Conservation (phyloP, 2,888 invertebrate species). For the Gasteruption jaculator region DNA sequence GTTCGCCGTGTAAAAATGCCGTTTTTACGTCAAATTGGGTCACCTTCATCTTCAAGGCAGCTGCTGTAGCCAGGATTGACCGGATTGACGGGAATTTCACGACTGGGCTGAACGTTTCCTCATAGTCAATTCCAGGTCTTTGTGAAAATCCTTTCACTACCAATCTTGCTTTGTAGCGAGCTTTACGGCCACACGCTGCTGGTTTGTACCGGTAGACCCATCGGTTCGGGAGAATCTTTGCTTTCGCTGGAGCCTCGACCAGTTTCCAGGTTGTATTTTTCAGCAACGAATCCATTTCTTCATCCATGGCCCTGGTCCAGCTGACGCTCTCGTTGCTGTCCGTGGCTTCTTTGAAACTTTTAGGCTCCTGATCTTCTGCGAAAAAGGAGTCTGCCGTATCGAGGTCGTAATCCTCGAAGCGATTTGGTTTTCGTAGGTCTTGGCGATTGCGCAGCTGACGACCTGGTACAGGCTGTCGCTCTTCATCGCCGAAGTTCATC, state of each 20-base stretch:
- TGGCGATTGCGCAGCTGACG: not conserved
- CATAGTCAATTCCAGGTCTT: conserved; percentile 29
- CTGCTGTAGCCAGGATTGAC: conserved; percentile 27
- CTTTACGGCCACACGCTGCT: conserved; percentile 22
- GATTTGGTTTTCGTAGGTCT: not conserved
- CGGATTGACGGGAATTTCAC: conserved; percentile 30
- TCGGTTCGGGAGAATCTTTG: conserved; percentile 1
- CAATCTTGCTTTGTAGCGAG: conserved; percentile 31
- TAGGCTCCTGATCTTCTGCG: not conserved
- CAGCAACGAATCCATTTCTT: conserved; percentile 10
- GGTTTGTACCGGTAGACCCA: conserved; percentile 15
- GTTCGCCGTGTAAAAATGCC: conserved; percentile 34
- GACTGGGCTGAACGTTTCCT: conserved; percentile 37
- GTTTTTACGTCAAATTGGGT: conserved; percentile 36
- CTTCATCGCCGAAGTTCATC: no score
- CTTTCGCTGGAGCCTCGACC: not conserved
- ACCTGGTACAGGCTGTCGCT: no score
- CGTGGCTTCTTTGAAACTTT: conserved; percentile 1
- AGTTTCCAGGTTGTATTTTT: conserved; percentile 10
- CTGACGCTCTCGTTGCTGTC: not conserved
- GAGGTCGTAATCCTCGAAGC: not conserved
- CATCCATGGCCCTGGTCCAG: conserved; percentile 9
- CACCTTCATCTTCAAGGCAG: conserved; percentile 22
- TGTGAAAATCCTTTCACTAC: conserved; percentile 31
- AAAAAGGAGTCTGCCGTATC: not conserved